phyloP scores from a whole-genome alignment of 2,113 vertebrate genomes.

The Pseudorhombus dupliciocellatus region DNA sequence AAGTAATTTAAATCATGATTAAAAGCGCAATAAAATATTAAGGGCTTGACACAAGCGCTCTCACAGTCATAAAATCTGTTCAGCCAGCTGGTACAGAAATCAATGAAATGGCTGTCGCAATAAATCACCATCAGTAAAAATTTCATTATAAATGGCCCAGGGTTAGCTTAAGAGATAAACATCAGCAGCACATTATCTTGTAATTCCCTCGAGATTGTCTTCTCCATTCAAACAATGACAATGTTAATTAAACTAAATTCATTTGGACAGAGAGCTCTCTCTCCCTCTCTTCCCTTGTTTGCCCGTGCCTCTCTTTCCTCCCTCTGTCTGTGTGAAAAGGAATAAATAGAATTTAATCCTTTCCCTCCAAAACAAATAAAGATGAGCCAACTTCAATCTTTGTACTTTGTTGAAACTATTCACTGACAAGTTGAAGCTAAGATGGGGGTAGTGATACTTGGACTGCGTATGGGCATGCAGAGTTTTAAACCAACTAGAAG shows the following conservation, averaged over 20 bases:
- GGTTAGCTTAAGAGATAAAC: slow-evolving; percentile 54
- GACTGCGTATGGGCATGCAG: neutral
- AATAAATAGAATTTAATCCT: slow-evolving; percentile 47
- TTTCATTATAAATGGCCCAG: slow-evolving; percentile 35
- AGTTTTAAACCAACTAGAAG: neutral
- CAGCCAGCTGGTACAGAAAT: slow-evolving; percentile 38
- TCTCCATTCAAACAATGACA: slow-evolving; percentile 57
- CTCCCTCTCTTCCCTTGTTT: neutral
- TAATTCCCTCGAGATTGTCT: slow-evolving; percentile 47
- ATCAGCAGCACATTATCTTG: slow-evolving; percentile 39
- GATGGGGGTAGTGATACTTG: neutral
- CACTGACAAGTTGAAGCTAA: neutral
- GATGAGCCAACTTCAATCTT: slow-evolving; percentile 27
- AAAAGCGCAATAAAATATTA: slow-evolving; percentile 8
- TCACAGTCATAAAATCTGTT: slow-evolving; percentile 27
- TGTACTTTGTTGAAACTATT: slow-evolving; percentile 6
- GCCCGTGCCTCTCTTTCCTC: neutral
- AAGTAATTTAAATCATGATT: slow-evolving; percentile 23
- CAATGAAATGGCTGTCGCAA: slow-evolving; percentile 40
- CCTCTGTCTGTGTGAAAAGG: slow-evolving; percentile 15
- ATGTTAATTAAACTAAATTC: slow-evolving; percentile 60
- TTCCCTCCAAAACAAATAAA: slow-evolving; percentile 35
- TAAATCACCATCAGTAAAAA: slow-evolving; percentile 53
- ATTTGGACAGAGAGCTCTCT: slow-evolving; percentile 27
- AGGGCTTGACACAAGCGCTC: slow-evolving; percentile 5